Evolutionary conservation across 2,113 vertebrate genomes (phyloP).

Genomic region (Columba janthina): DNA sequence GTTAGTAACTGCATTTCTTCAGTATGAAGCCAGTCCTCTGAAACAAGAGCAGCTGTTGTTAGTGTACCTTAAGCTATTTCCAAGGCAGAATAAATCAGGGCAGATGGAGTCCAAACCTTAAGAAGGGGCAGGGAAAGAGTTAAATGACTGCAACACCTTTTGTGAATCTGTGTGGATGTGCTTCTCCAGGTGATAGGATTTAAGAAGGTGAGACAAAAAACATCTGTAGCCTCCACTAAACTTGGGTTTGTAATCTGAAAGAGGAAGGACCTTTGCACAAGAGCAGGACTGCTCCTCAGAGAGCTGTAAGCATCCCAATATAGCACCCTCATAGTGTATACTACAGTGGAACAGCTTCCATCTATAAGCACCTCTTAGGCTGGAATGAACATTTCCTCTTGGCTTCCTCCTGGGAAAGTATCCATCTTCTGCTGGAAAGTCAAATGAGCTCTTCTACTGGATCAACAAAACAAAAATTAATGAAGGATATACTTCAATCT

Average conservation of each 20-base stretch:
- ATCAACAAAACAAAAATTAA: neutral
- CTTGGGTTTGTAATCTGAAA: neutral
- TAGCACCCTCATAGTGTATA: neutral
- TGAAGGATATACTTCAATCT: neutral
- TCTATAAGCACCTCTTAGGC: neutral
- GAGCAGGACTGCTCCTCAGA: neutral
- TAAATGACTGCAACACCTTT: neutral
- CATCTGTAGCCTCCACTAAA: neutral
- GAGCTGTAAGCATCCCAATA: neutral
- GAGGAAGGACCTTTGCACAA: neutral
- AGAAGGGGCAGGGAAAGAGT: neutral
- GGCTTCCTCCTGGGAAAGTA: neutral
- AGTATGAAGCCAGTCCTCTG: neutral
- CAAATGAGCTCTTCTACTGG: neutral
- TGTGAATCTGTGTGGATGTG: no score
- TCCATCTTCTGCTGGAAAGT: neutral
- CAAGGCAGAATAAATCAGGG: neutral
- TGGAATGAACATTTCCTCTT: neutral
- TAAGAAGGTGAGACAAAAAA: neutral
- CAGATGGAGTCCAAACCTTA: neutral
- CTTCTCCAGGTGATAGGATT: neutral
- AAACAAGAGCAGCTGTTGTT: neutral
- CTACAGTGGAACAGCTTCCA: neutral
- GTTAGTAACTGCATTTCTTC: neutral
- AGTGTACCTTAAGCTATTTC: neutral